Evolutionary conservation across 1,140 invertebrate species (phyloP).

Genomic region (Drosophila suzukii): DNA sequence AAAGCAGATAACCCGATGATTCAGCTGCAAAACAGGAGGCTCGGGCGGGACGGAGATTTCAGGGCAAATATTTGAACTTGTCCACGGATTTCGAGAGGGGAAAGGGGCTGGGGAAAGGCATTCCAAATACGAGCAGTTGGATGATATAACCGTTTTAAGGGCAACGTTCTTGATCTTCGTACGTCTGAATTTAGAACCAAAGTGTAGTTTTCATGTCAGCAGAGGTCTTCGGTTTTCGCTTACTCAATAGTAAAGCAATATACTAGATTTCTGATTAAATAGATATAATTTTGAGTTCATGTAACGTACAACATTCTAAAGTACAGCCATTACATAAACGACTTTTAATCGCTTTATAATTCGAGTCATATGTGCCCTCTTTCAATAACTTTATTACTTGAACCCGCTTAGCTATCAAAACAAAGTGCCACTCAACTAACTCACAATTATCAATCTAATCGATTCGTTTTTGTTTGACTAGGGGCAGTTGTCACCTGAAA

Average conservation of each 20-base stretch:
- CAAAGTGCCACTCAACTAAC: slow-evolving; percentile 7
- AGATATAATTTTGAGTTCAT: background rate
- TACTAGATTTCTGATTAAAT: too few relatives aligned
- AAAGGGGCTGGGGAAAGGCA: background rate
- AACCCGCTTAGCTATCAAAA: background rate
- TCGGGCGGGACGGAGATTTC: slow-evolving; percentile 5
- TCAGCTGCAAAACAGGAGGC: slow-evolving; percentile 32
- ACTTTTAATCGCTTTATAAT: background rate
- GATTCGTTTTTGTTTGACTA: slow-evolving; percentile 6
- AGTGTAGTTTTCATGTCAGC: background rate
- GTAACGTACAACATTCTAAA: background rate
- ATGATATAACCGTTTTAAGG: slow-evolving; percentile 23
- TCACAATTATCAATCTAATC: slow-evolving; percentile 1
- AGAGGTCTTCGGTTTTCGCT: too few relatives aligned
- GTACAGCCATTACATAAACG: background rate
- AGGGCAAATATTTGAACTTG: slow-evolving; percentile 41
- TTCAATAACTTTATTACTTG: background rate
- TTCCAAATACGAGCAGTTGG: background rate
- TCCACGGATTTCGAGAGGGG: background rate
- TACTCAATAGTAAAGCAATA: background rate
- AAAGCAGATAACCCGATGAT: slow-evolving; percentile 44
- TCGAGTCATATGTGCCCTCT: background rate
- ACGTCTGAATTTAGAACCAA: background rate
- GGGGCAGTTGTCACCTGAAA: background rate
- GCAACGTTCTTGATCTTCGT: slow-evolving; percentile 15